Conservation (phyloP, 2,888 invertebrate genomes). For the Apotomis turbidana region DNA sequence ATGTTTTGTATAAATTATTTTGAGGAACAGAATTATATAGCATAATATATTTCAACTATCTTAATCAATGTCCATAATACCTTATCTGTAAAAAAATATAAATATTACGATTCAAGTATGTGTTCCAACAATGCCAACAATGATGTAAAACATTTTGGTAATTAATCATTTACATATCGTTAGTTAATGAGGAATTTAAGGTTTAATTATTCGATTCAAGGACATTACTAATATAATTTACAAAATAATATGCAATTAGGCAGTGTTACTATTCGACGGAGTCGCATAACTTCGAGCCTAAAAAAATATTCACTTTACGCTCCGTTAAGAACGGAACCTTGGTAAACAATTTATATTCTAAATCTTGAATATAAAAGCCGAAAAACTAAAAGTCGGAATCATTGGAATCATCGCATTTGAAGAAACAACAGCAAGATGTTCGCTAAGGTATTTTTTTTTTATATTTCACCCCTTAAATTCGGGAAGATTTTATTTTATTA, state of each 20-base stretch:
- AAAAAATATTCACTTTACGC: slow-evolving; percentile 61
- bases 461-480: neutral
- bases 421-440: slow-evolving; percentile 63
- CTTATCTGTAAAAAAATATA: neutral
- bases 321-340: slow-evolving; percentile 67
- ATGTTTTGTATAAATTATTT: neutral
- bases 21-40: neutral
- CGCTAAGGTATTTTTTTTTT: slow-evolving; percentile 57
- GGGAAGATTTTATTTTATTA: no score
- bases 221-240: slow-evolving; percentile 14
- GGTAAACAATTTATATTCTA: slow-evolving; percentile 61
- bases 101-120: neutral
- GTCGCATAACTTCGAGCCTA: slow-evolving; percentile 25
- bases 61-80: neutral
- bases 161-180: slow-evolving; percentile 28
- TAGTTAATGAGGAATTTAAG: slow-evolving; percentile 18
- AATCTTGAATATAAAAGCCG: slow-evolving; percentile 65
- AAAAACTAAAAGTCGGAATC: slow-evolving; percentile 57
- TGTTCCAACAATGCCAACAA: slow-evolving; percentile 6
- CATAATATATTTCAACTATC: neutral
- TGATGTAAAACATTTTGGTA: neutral
- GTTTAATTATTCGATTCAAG: slow-evolving; percentile 22
- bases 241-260: slow-evolving; percentile 26
- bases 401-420: slow-evolving; percentile 62
- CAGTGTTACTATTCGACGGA: slow-evolving; percentile 32